Evolutionary conservation across 1,140 invertebrate genomes (phyloP), one percentile per base, ranked within the genome.

Genomic region (Drosophila sproati): DNA sequence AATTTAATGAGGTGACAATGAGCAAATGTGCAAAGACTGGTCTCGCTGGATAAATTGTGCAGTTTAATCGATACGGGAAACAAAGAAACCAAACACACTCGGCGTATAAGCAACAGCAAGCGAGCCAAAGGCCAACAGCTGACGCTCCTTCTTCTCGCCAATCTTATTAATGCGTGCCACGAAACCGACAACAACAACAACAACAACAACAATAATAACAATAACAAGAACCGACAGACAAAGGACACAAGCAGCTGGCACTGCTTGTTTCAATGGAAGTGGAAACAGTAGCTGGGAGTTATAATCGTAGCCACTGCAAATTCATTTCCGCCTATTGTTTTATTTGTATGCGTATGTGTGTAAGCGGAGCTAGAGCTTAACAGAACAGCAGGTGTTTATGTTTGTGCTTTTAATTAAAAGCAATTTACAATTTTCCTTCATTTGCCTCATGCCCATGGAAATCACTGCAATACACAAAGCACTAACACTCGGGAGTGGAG

Each of bases 381-480:
- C 28, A 59, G 71, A 71, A 82, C 85, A 89, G 86, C 85, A 89
- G 85, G 85, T 89, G 85, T 90, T 89, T 89, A 85, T 89, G 85
- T 89, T 89, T 88, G 80, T 89, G 85, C 86, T 88, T 88, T 88
- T 88, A 88, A 88, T 88, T 88, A 88, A 88, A 88, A 88, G 86
- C 78, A 89, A 88, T 88, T 88, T 88, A 88, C 85, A 88, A 88
- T 88, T 81, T 87, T 88, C 80, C 80, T 89, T 80, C 80, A 83
- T 88, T 87, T 72, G 66, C 62, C 71, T 3, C 51, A 56, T 4
- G 39, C 34, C 52, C 48, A 61, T 59, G 64, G 68, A 64, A 75
- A 71, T 75, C 67, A 64, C 32, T 52, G 67, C 47, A 56, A 55
- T 29, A 64, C 8, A 20, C 37, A n/a, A 3, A 48, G 45, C 10